Conservation (phyloP, 2,888 invertebrate genomes). For the Heliconius charithonia region DNA sequence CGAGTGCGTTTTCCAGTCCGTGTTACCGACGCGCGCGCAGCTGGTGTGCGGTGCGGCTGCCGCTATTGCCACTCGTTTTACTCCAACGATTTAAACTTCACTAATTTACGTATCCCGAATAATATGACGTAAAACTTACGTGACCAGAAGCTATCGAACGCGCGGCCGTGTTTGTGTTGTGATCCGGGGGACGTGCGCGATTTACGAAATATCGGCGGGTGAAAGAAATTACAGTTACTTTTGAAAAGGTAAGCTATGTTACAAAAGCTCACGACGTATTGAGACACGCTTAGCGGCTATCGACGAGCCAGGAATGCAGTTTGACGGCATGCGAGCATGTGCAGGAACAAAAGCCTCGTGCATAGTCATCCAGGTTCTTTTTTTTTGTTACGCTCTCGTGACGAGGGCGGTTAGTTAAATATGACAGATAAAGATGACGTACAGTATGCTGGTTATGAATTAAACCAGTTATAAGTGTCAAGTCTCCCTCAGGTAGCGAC, state of each 20-base stretch:
- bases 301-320: slow-evolving; percentile 81
- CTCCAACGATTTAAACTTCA: slow-evolving; percentile 62
- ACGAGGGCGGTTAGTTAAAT: slow-evolving; percentile 52
- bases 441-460: slow-evolving; percentile 54
- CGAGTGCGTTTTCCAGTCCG: slow-evolving; percentile 77
- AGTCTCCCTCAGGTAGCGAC: slow-evolving; percentile 73
- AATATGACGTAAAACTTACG: slow-evolving; percentile 72
- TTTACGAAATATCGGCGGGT: slow-evolving; percentile 65
- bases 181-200: slow-evolving; percentile 63
- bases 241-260: slow-evolving; percentile 82
- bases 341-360: slow-evolving; percentile 82
- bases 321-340: slow-evolving; percentile 77
- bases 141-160: slow-evolving; percentile 60
- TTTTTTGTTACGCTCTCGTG: slow-evolving; percentile 65
- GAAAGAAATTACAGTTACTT: slow-evolving; percentile 79
- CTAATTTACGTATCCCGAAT: slow-evolving; percentile 62
- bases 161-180: slow-evolving; percentile 69
- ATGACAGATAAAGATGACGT: slow-evolving; percentile 53
- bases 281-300: slow-evolving; percentile 79
- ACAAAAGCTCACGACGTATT: slow-evolving; percentile 77
- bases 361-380: slow-evolving; percentile 71
- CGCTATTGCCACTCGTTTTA: slow-evolving; percentile 72
- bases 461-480: slow-evolving; percentile 56
- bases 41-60: slow-evolving; percentile 73
- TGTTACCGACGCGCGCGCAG: slow-evolving; percentile 74